A percentile compares a stretch with the other conserved stretches of the same genome.
Conservation (phyloP, 2,797 vertebrate genomes). For the Morus bassanus region DNA sequence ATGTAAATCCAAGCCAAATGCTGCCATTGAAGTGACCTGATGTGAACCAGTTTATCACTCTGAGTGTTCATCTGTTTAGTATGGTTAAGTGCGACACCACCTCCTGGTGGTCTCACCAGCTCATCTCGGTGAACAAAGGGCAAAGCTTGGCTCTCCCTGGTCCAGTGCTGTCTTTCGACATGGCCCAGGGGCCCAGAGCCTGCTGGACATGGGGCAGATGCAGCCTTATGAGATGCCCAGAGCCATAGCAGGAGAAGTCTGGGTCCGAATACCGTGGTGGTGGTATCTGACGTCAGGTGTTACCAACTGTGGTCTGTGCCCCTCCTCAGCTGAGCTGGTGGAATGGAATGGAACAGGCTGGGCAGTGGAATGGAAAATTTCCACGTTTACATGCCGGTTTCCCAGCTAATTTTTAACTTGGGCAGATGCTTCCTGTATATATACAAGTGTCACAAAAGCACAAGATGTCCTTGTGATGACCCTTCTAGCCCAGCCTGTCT, state of each 20-base stretch:
- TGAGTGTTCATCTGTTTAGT: neutral
- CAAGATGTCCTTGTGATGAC: neutral
- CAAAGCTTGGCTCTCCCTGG: neutral
- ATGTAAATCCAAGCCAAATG: neutral
- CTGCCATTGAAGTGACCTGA: fast-evolving
- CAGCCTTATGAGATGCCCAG: neutral
- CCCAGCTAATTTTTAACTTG: neutral
- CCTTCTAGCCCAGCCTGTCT: neutral
- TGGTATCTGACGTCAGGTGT: neutral
- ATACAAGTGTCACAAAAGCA: neutral
- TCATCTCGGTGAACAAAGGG: neutral
- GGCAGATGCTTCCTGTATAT: neutral
- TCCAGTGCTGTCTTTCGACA: neutral
- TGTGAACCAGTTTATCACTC: neutral
- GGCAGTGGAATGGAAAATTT: neutral
- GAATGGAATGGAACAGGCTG: too few relatives aligned
- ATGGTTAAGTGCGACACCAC: neutral
- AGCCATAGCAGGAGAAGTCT: neutral
- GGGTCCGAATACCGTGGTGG: fast-evolving
- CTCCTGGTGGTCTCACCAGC: neutral
- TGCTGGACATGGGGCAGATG: fast-evolving
- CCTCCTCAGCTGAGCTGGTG: neutral
- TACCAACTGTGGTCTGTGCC: neutral
- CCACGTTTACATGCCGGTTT: neutral
- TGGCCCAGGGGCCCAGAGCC: neutral